Evolutionary conservation across 1,140 invertebrate species (phyloP), one percentile per base, ranked within the genome.

Genomic region (Elymnias hypermnestra): DNA sequence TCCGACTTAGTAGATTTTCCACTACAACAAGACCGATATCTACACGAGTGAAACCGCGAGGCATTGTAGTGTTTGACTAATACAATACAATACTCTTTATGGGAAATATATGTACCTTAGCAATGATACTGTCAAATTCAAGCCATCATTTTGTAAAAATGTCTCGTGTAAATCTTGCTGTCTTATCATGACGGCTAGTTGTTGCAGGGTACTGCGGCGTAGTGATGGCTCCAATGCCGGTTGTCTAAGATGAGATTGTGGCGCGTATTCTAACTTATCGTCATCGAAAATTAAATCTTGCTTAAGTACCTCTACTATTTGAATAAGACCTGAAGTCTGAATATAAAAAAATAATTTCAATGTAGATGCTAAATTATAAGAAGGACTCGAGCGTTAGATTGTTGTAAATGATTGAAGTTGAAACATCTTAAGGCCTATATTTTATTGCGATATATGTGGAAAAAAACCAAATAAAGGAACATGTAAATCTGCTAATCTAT

Each of bases 291-390:
- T 33, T 35, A 84, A 49, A 25, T 82, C 81, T 72, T 84, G 81
- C 48, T 82, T 84, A 37, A 84, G 56, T 1, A 84, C 81, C 17
- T 84, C 81, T 8, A 84, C 15, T 0, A 78, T 72, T 54, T 84
- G 81, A 4, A 58, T 39, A 10, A 83, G 47, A 4, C 72, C 76
- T 23, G 72, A 62, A 5, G 63, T 70, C 79, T 82, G 29, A 17
- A 57, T 25, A 25, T 8, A 25, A 14, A 38, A 23, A 48, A 37
- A 47, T 13, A 15, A 9, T 18, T 38, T 21, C 28, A 50, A 31
- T 42, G 21, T 42, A 29, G 25, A 8, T 35, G n/a, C 38, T 9
- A 33, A 37, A 42, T 18, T 33, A n/a, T 26, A n/a, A n/a, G n/a
- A n/a, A n/a, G n/a, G n/a, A n/a, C n/a, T n/a, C n/a, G n/a, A n/a